These are phyloP conservation scores for Toxotes jaculatrix DNA, from an alignment of 2,113 vertebrate species.

Conservation along the genomic window DNA sequence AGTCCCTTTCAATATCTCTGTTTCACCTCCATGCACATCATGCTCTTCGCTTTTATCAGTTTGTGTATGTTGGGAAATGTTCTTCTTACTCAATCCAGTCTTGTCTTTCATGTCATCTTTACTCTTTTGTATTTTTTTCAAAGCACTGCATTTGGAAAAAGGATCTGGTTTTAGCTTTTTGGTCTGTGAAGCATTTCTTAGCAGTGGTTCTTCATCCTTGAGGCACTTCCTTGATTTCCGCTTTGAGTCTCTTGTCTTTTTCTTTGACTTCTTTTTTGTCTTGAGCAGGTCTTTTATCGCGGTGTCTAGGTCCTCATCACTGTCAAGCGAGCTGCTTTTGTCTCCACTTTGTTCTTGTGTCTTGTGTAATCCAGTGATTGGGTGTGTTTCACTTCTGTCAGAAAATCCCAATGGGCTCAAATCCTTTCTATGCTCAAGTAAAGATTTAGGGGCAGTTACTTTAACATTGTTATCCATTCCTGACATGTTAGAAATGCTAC, in stretches of 20 bases:
- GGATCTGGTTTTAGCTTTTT: slow-evolving; percentile 58
- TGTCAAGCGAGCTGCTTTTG: slow-evolving; percentile 97
- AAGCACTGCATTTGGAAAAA: slow-evolving; percentile 61
- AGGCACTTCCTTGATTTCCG: slow-evolving; percentile 82
- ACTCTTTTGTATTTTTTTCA: slow-evolving; percentile 73
- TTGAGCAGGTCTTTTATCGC: slow-evolving; percentile 94
- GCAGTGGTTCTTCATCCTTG: slow-evolving; percentile 70
- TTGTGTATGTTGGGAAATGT: slow-evolving; percentile 40
- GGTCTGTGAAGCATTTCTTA: slow-evolving; percentile 53
- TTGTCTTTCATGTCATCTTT: slow-evolving; percentile 51
- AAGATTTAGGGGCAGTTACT: slow-evolving; percentile 34
- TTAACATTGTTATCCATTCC: slow-evolving; percentile 26
- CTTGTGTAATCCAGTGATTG: slow-evolving; percentile 24
- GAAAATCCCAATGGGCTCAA: slow-evolving; percentile 21
- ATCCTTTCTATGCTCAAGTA: slow-evolving; percentile 47
- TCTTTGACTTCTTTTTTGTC: slow-evolving; percentile 92
- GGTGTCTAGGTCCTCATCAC: slow-evolving; percentile 93
- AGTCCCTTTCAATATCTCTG: slow-evolving; percentile 28
- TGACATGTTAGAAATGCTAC: slow-evolving; percentile 1
- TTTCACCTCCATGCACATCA: slow-evolving; percentile 39
- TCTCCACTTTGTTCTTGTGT: slow-evolving; percentile 82
- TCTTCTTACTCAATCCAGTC: slow-evolving; percentile 43
- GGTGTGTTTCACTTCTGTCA: slow-evolving; percentile 35
- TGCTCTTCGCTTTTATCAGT: not conserved
- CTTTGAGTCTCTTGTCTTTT: slow-evolving; percentile 86